Evolutionary conservation across 23 tunicate genomes (phyloP), one percentile per base, ranked within the genome.

Genomic region (Corella eumyota): DNA sequence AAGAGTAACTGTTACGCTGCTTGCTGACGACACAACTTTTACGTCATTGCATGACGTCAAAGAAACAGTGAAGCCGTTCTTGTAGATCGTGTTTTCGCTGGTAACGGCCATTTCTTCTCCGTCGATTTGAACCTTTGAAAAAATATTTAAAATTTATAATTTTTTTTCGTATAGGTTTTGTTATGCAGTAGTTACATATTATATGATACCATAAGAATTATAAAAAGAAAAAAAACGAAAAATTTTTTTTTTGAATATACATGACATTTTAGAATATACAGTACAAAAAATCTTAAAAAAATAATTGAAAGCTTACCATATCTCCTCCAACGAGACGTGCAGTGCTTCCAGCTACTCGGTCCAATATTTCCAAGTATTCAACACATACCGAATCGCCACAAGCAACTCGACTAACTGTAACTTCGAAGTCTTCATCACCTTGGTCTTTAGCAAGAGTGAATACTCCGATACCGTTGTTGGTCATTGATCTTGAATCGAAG

Each of bases 81-180:
- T 61, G 19, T 70, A 48, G 2, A 36, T 19, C 17, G 58, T 11
- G 21, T 44, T 52, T 0, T 58, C 81, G 5, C 48, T 6, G 1
- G 60, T 30, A 1, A 73, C 40, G 7, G 34, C 6, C 11, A 63
- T 26, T 45, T 64, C 78, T 1, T 9, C 63, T 27, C 71, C 77
- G 35, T 88, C 75, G 31, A 88, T 73, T 40, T 64, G 50, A 61
- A 88, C 68, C 96, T 84, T 44, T n/a, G 4, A 73, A 24, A 6
- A 40, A 67, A 11, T 32, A 11, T 44, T 44, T 44, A 44, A 11
- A 11, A 11, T 44, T 11, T 44, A 15, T 44, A 44, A 44, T 11
- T 11, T 44, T 44, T 11, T 44, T 44, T 11, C 15, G 15, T 44
- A 44, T 15, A 44, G 48, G 15, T 11, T 11, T 11, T 44, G 11